Evolutionary conservation across 2,113 vertebrate genomes (phyloP), one percentile per base, ranked within the genome.

Genomic region (Labrus mixtus): DNA sequence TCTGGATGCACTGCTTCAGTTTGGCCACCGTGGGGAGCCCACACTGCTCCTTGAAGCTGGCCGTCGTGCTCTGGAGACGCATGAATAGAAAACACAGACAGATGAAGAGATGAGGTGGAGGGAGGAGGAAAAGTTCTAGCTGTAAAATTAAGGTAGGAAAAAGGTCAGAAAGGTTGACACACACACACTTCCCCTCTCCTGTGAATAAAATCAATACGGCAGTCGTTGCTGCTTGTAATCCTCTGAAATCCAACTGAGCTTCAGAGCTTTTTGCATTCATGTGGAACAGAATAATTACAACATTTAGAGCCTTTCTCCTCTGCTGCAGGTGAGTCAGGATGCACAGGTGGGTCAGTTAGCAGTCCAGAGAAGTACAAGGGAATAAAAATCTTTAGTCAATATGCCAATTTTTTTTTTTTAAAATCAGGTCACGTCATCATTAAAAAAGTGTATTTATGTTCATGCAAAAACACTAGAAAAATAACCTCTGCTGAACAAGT

Each of bases 1-100:
- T 97, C 87, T 98, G 92, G 90, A 99, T 97, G 94, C 98, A 99
- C 94, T 99, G 98, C 92, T 99, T 99, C 81, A 98, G 91, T 83
- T 96, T 99, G 65, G 96, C 95, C 53, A 97, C 97, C 7, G 96
- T 95, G 51, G 97, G 96, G 82, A 99, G 96, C 90, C 98, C 98
- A n/a, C 98, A 99, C 79, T 97, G 95, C 89, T 99, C 98, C 89
- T 98, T 99, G 78, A 99, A 91, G 0, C 95, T 96, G 80, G 97
- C 92, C 4, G 96, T 96, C 36, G 96, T 92, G 1, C 96, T 96
- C 98, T 99, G 89, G 0, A 63, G 66, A 68, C 0, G 5, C 15
- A 29, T 16, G 57, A 76, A n/a, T 55, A 41, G 57, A 61, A 19
- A 37, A 45, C 60, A 56, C 68, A 19, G 11, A 90, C 69, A 60